Base-by-base conservation (phyloP, 2,797 vertebrate species). In the Melopsittacus undulatus region DNA sequence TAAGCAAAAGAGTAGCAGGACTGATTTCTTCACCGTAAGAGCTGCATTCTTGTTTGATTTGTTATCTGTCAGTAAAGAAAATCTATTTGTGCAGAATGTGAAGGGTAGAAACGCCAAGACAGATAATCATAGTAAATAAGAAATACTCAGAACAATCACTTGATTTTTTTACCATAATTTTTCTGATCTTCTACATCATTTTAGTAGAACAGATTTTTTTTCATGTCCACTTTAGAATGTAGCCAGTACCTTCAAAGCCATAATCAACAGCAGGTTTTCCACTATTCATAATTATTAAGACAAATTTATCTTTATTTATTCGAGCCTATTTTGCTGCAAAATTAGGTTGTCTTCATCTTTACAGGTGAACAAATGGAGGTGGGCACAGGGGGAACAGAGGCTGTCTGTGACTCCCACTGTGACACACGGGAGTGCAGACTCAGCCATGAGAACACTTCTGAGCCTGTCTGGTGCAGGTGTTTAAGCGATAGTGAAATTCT, bases 321-420 rank as follows among this genome's bases (percentile, higher is more conserved):
- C 49, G 85, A 87, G 92, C 11, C 13, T 36, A 40, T 67, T 91
- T 90, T 72, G 16, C 61, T 74, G 45, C 51, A 82, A 92, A 91
- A 87, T 49, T 52, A 75, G 27, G 7, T 51, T 56, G 48, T 45
- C 92, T 94, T 76, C 62, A 52, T 81, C 73, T 73, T 83, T 48
- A 48, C n/a, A 76, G 67, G 70, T 79, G 59, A 92, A 56, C 6
- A 66, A 83, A 59, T 45, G 43, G 45, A 89, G n/a, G 36, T 2
- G 1, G 30, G 30, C n/a, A 67, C 64, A 56, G 92, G 76, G 0
- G 1, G 46, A 45, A 77, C 7, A 67, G 23, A 67, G 10, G 10
- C 16, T 19, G 1, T 63, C 24, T 0, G 0, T 76, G 54, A 63
- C 38, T 79, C 34, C 22, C 29, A 49, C 10, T 0, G 0, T 9